Evolutionary conservation across 1,140 invertebrate species (phyloP), one percentile per base, ranked within the genome.

Genomic region (Drosophila kurseongensis): DNA sequence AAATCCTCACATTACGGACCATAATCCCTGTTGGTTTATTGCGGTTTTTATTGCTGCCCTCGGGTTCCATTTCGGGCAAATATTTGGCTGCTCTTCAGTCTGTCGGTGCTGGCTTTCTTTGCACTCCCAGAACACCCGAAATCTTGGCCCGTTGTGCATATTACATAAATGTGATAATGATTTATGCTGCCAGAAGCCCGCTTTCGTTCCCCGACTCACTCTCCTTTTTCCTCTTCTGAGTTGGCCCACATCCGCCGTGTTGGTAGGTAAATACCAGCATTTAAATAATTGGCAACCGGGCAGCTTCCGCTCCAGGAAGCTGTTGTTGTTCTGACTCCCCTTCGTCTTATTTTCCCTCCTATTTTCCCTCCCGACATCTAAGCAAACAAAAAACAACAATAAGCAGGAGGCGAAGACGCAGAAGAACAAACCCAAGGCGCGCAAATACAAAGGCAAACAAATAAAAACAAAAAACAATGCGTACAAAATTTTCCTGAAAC

Each of bases 81-180:
- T 85, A 85, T 86, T 75, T 75, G 57, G 65, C 69, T 67, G 62
- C 32, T 61, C 41, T 54, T 57, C 45, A 51, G 54, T 14, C 40
- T 71, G 55, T 47, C 56, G 62, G 48, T 12, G 23, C 61, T 65
- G 66, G 38, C 14, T 66, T 38, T 59, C 41, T 23, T 48, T 59
- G 13, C 54, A 29, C 23, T 44, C 45, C 29, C 16, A 8, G 6
- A 5, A 45, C 35, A 18, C 56, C 57, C 55, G 36, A 38, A 63
- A 12, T 51, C 48, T 13, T 58, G 60, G 51, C 51, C 41, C 29
- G 56, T 35, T 54, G 32, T 76, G 81, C 75, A 88, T 86, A 82
- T 83, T 78, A 86, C 82, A 86, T 86, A 86, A 86, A 86, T 86
- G 82, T 83, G 83, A 88, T 86, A 86, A 86, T 86, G 83, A 86